These are phyloP conservation scores for Caenorhabditis inopinata DNA, from an alignment of 1,140 invertebrate species.

Conservation along the genomic window DNA sequence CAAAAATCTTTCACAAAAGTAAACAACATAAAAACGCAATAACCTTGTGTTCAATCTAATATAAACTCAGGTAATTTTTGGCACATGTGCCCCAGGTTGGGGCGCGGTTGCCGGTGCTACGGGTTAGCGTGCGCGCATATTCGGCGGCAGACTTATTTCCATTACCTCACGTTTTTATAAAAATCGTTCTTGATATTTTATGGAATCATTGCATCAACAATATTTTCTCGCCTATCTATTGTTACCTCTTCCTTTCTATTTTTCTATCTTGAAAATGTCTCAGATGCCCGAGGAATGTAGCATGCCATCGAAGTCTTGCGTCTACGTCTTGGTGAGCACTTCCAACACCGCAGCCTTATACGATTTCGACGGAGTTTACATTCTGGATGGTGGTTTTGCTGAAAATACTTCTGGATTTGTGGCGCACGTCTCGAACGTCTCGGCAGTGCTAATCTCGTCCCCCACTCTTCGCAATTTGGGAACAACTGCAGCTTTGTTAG, in stretches of 20 bases:
- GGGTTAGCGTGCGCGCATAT: too few relatives aligned
- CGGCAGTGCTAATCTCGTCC: background rate
- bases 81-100: too few relatives aligned
- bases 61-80: too few relatives aligned
- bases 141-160: too few relatives aligned
- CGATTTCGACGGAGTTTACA: slow-evolving; percentile 6
- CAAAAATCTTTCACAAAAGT: too few relatives aligned
- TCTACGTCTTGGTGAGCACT: slow-evolving; percentile 7
- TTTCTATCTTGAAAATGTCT: background rate
- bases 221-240: background rate
- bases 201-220: background rate
- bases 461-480: background rate
- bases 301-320: slow-evolving; percentile 3
- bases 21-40: too few relatives aligned
- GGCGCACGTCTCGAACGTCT: background rate
- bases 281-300: slow-evolving; percentile 9
- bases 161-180: too few relatives aligned
- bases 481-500: background rate
- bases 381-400: background rate
- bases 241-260: background rate
- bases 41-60: too few relatives aligned
- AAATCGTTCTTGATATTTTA: too few relatives aligned
- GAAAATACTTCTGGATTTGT: background rate
- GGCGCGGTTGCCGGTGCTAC: too few relatives aligned
- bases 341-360: background rate